Evolutionary conservation across 2,888 invertebrate species (phyloP).

Genomic region (Euzetes globulus): DNA sequence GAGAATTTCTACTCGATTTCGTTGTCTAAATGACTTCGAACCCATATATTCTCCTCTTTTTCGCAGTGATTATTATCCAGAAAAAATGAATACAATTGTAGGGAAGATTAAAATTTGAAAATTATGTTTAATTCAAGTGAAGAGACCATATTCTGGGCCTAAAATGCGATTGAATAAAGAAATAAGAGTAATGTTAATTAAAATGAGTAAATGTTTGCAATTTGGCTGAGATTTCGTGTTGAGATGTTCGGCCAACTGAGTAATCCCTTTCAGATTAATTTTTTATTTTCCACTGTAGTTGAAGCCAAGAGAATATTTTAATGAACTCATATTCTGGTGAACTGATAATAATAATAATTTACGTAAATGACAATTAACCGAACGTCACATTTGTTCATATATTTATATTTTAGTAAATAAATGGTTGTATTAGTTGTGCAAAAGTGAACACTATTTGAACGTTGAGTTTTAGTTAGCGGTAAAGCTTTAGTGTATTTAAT

Average conservation of each 20-base stretch:
- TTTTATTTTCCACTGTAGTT: neutral
- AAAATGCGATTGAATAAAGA: neutral
- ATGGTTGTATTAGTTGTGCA: neutral
- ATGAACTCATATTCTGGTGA: conserved; percentile 11
- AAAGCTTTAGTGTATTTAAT: conserved; percentile 4
- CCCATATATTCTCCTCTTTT: neutral
- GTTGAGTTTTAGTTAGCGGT: neutral
- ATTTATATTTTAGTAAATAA: conserved; percentile 17
- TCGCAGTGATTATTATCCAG: neutral
- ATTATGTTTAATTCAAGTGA: neutral
- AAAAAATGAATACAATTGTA: neutral
- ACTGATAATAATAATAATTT: conserved; percentile 16
- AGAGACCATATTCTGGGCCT: neutral
- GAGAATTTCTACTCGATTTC: conserved; percentile 22
- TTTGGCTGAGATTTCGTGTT: conserved; percentile 19
- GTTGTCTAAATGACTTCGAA: neutral
- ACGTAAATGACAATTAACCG: conserved; percentile 25
- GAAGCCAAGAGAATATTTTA: neutral
- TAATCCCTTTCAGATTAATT: conserved; percentile 15
- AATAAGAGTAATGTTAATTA: neutral
- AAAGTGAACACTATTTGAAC: neutral
- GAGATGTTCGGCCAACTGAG: conserved; percentile 5
- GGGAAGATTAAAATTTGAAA: neutral
- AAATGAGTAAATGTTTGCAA: conserved; percentile 20
- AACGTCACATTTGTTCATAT: conserved; percentile 22